phyloP scores from a whole-genome alignment of 2,113 vertebrate species.

The Scopus umbretta region DNA sequence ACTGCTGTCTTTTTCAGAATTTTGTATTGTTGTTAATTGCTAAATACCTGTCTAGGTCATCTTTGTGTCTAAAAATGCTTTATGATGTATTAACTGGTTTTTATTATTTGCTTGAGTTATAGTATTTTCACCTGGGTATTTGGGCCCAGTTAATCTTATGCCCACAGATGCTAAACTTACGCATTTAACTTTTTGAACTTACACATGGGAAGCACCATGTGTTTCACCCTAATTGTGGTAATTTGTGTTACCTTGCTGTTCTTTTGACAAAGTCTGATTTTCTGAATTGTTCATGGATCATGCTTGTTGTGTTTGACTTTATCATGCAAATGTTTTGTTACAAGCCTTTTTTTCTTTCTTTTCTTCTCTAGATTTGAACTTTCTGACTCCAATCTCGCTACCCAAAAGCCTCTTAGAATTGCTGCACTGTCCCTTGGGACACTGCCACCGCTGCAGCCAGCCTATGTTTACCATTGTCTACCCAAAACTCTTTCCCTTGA shows the following conservation, averaged over 20 bases:
- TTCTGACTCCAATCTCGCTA: slow-evolving; percentile 81
- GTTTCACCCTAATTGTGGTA: not conserved
- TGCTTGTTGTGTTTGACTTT: not conserved
- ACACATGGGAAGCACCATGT: not conserved
- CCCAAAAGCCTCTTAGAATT: slow-evolving; percentile 89
- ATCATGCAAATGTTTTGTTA: not conserved
- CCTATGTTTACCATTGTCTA: slow-evolving; percentile 97
- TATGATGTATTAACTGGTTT: not conserved
- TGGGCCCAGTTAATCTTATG: not conserved
- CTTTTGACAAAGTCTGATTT: not conserved
- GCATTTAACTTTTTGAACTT: not conserved
- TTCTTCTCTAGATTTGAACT: slow-evolving; percentile 74
- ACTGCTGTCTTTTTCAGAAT: not conserved
- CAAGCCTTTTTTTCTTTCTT: slow-evolving; percentile 24
- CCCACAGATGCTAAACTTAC: not conserved
- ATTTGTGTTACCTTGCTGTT: not conserved
- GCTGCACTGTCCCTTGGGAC: slow-evolving; percentile 88
- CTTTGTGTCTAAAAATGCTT: not conserved
- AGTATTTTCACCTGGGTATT: not conserved
- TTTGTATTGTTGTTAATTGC: not conserved
- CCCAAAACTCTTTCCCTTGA: slow-evolving; percentile 92
- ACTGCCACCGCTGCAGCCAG: slow-evolving; percentile 94
- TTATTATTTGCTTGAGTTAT: not conserved
- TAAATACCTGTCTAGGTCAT: not conserved
- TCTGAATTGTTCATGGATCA: not conserved